Evolutionary conservation across 2,888 invertebrate genomes (phyloP).

Genomic region (Epirrhoe alternata): DNA sequence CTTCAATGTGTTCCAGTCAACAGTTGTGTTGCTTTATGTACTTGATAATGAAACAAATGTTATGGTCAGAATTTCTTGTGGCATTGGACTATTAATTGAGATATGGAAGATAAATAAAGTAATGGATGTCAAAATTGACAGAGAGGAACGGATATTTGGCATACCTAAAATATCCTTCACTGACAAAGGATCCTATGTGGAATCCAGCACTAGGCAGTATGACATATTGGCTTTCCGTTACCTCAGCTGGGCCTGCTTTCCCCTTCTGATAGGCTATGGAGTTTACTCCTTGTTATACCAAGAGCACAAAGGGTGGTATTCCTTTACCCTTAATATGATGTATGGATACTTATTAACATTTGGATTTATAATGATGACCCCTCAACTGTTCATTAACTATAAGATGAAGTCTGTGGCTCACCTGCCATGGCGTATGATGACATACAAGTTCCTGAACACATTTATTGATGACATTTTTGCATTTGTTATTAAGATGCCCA

Average conservation of each 20-base stretch:
- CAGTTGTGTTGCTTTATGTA: conserved; percentile 97
- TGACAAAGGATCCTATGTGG: conserved; percentile 98
- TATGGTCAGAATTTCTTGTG: conserved; percentile 96
- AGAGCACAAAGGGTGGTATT: conserved; percentile 99
- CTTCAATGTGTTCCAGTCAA: conserved; percentile 98
- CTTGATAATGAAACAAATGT: conserved; percentile 99
- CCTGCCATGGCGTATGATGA: conserved; percentile 99
- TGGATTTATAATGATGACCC: conserved; percentile 99
- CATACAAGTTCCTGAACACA: conserved; percentile 99
- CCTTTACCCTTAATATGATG: conserved; percentile 97
- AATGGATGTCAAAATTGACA: conserved; percentile 91
- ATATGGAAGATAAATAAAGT: conserved; percentile 99
- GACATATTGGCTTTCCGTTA: conserved; percentile 98
- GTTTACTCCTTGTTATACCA: conserved; percentile 97
- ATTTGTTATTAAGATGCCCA: conserved; percentile 99
- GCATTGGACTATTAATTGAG: conserved; percentile 97
- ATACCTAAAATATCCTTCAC: conserved; percentile 92
- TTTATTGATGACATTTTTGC: conserved; percentile 99
- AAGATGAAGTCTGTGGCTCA: conserved; percentile 99
- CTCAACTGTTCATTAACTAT: conserved; percentile 99
- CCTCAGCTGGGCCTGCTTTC: conserved; percentile 98
- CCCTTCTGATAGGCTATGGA: conserved; percentile 96
- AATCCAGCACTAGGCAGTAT: conserved; percentile 96
- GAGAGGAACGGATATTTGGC: conserved; percentile 90
- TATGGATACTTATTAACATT: conserved; percentile 99